Percentiles rank a stretch among this genome's conserved stretches.
Evolutionary conservation across 2,797 vertebrate species (phyloP).

Genomic region (Anguilla pacifica): DNA sequence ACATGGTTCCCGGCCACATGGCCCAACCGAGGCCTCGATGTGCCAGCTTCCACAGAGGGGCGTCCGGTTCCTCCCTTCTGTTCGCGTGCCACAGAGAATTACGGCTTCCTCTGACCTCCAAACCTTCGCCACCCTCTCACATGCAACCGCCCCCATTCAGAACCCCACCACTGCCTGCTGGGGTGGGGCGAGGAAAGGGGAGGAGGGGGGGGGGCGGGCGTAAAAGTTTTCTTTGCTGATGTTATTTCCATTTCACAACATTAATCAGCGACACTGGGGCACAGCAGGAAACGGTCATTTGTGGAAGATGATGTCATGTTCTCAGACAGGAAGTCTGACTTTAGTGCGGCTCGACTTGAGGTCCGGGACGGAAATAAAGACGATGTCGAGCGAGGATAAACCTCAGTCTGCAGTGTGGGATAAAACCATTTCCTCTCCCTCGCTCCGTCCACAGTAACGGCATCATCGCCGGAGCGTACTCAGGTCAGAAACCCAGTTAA

Average conservation of each 20-base stretch:
- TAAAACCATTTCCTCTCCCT: not conserved
- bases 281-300: not conserved
- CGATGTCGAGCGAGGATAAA: not conserved
- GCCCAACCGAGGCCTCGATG: too few relatives aligned
- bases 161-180: not conserved
- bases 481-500: not conserved
- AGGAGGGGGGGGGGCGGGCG: not conserved
- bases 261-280: not conserved
- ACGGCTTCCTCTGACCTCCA: not conserved
- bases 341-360: not conserved
- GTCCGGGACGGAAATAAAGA: not conserved
- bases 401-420: not conserved
- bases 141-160: too few relatives aligned
- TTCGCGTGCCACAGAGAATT: not conserved
- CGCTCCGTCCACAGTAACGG: not conserved
- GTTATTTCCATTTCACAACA: conserved; percentile 5
- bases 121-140: not conserved
- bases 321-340: not conserved
- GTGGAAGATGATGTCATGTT: not conserved
- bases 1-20: not conserved
- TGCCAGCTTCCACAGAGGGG: conserved; percentile 23
- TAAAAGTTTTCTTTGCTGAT: not conserved
- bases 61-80: not conserved
- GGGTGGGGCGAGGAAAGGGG: too few relatives aligned
- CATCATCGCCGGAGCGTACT: not conserved